A percentile compares a stretch with the other conserved stretches of the same genome.
phyloP scores from a whole-genome alignment of 2,888 invertebrate genomes.

The Scaeva pyrastri region DNA sequence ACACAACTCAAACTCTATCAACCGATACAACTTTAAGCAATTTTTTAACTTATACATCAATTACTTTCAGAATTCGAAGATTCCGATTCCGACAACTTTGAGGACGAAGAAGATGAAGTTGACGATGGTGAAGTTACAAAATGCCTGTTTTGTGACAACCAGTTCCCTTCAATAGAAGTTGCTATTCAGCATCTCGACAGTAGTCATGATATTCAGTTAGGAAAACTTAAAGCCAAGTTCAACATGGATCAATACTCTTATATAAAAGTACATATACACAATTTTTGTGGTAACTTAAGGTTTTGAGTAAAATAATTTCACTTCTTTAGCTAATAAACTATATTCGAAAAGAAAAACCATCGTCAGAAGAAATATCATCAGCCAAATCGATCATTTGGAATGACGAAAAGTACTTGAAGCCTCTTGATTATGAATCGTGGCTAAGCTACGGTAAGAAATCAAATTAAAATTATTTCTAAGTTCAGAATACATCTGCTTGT shows the following conservation, averaged over 20 bases:
- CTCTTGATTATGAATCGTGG: conserved; percentile 91
- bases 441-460: conserved; percentile 90
- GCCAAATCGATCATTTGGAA: conserved; percentile 87
- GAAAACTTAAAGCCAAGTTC: conserved; percentile 87
- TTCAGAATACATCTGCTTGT: background rate
- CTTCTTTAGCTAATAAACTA: conserved; percentile 88
- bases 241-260: conserved; percentile 93
- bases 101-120: conserved; percentile 84
- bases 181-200: conserved; percentile 88
- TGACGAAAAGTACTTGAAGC: conserved; percentile 91
- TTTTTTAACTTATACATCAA: background rate
- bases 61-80: conserved; percentile 49
- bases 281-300: background rate
- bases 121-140: conserved; percentile 79
- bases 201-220: conserved; percentile 88
- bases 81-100: conserved; percentile 84
- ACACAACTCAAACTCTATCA: no score
- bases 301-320: conserved; percentile 79
- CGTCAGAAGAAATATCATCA: conserved; percentile 85
- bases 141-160: conserved; percentile 90
- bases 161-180: conserved; percentile 86
- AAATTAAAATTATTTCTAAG: conserved; percentile 80
- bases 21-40: no score
- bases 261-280: conserved; percentile 86
- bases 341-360: conserved; percentile 87